Percentiles rank a stretch among this genome's conserved stretches.
These are phyloP conservation scores for Poeciliopsis prolifica DNA, from an alignment of 2,113 vertebrate genomes.

Conservation along the genomic window DNA sequence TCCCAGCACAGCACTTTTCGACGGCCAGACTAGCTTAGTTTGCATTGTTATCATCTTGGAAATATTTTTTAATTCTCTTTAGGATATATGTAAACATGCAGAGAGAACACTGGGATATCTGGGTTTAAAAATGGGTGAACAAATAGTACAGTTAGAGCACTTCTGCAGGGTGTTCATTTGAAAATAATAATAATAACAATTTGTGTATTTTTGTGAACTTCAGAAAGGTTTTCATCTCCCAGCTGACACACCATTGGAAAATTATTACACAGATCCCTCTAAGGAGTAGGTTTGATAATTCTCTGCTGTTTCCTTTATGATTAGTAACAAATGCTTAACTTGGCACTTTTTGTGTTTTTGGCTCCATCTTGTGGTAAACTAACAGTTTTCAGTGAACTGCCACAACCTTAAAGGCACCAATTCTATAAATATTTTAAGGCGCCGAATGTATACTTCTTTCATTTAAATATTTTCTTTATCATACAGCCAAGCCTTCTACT, in stretches of 20 bases:
- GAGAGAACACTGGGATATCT: background rate
- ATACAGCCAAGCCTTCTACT: background rate
- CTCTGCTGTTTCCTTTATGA: background rate
- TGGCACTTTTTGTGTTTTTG: background rate
- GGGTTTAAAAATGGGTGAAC: background rate
- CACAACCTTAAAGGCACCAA: background rate
- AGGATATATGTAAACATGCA: background rate
- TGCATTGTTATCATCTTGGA: background rate
- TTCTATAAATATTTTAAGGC: background rate
- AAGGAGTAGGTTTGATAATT: no score
- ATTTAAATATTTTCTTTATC: background rate
- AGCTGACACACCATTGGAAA: background rate
- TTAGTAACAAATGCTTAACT: background rate
- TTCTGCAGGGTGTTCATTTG: background rate
- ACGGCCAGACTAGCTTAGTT: background rate
- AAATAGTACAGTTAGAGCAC: background rate
- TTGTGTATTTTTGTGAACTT: background rate
- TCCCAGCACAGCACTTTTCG: background rate
- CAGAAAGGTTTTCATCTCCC: background rate
- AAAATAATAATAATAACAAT: background rate
- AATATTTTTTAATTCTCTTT: background rate
- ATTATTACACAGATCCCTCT: no score
- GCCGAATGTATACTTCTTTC: no score
- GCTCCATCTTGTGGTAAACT: slow-evolving; percentile 32
- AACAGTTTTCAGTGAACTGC: background rate